A percentile compares a stretch with the other conserved stretches of the same genome.
Conservation (phyloP, 1,140 invertebrate genomes). For the Pomacea maculata region DNA sequence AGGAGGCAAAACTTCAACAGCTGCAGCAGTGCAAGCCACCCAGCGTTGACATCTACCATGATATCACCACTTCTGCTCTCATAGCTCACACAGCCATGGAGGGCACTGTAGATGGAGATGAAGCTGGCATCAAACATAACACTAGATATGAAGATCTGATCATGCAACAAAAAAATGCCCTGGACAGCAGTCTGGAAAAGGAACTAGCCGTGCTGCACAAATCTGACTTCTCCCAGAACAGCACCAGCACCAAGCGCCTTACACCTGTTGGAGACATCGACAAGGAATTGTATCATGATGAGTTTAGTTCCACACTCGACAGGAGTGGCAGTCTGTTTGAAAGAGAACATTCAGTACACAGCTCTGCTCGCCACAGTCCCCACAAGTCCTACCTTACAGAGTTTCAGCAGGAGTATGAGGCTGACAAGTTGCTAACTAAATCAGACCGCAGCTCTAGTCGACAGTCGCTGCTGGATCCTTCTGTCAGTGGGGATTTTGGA, state of each 20-base stretch:
- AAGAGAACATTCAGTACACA: neutral
- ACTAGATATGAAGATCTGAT: slow-evolving; percentile 39
- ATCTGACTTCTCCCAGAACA: slow-evolving; percentile 18
- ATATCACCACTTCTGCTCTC: slow-evolving; percentile 25
- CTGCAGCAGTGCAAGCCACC: slow-evolving; percentile 7
- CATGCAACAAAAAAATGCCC: slow-evolving; percentile 26
- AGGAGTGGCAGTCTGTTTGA: slow-evolving; percentile 1
- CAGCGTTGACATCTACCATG: slow-evolving; percentile 19
- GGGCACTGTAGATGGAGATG: neutral
- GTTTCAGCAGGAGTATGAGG: slow-evolving; percentile 4
- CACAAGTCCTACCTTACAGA: slow-evolving; percentile 7
- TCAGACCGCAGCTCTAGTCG: neutral
- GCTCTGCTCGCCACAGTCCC: slow-evolving; percentile 22
- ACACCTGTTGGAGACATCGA: slow-evolving; percentile 42
- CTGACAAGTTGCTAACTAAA: neutral
- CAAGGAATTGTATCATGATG: slow-evolving; percentile 15
- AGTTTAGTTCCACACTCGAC: neutral
- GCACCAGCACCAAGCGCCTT: slow-evolving; percentile 28
- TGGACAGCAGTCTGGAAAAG: slow-evolving; percentile 24
- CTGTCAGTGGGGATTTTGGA: slow-evolving; percentile 18
- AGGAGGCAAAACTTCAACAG: slow-evolving; percentile 20
- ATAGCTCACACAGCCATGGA: slow-evolving; percentile 25
- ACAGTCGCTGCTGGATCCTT: slow-evolving; percentile 3
- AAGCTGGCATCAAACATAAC: slow-evolving; percentile 28
- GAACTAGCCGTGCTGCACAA: slow-evolving; percentile 20